Evolutionary conservation across 1,140 invertebrate species (phyloP).

Genomic region (Drosophila teissieri): DNA sequence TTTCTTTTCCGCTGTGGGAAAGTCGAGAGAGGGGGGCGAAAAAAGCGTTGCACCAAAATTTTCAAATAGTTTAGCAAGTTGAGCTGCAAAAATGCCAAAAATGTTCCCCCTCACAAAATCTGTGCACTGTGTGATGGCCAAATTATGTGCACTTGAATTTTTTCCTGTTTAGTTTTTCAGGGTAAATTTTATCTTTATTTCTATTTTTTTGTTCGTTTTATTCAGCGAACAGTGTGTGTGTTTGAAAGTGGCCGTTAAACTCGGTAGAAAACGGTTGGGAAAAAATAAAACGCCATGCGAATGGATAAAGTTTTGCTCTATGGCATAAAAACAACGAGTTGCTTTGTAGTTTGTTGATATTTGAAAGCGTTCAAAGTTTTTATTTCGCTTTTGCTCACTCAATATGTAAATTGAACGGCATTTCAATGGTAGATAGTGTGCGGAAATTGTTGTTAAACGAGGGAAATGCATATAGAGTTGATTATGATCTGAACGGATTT

Average conservation of each 20-base stretch:
- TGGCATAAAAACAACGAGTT: constrained; percentile 56
- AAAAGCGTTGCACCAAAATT: constrained; percentile 53
- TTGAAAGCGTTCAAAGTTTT: constrained; percentile 42
- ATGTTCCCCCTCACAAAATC: constrained; percentile 56
- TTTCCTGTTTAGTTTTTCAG: constrained; percentile 15
- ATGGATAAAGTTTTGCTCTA: constrained; percentile 55
- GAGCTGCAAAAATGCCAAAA: constrained; percentile 76
- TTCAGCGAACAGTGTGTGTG: constrained; percentile 16
- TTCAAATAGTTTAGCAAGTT: constrained; percentile 78
- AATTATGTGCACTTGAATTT: constrained; percentile 74
- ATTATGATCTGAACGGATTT: constrained; percentile 33
- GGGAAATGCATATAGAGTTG: constrained; percentile 31
- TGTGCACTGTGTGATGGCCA: constrained; percentile 57
- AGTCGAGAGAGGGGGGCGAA: neutral
- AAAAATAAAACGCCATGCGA: constrained; percentile 67
- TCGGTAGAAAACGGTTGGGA: constrained; percentile 45
- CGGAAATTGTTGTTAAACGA: constrained; percentile 41
- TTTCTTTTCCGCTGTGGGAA: neutral
- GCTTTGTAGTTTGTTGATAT: constrained; percentile 58
- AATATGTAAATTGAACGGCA: constrained; percentile 49
- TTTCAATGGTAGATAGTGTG: constrained; percentile 37
- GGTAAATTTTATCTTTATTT: neutral
- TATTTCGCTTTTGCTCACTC: constrained; percentile 25
- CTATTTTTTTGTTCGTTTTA: neutral
- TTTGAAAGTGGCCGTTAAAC: constrained; percentile 18